Base-by-base conservation (phyloP, 2,113 vertebrate species). In the Paramormyrops kingsleyae region DNA sequence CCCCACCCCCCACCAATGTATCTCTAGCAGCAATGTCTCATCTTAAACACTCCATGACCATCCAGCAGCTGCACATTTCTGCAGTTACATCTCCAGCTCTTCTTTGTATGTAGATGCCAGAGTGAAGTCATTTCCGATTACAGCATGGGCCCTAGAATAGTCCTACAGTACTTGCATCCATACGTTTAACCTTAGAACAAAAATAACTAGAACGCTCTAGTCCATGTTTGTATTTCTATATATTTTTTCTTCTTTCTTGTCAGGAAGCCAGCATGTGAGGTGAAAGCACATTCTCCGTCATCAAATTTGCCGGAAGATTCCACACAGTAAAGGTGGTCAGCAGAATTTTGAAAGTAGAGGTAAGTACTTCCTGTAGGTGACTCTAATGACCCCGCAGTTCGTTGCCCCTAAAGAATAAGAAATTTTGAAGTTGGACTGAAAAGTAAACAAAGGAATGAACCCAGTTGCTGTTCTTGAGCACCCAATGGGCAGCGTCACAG, bases 191-290 rank as follows among this genome's bases (percentile, higher is more conserved):
- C 92, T 92, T 93, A 96, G 95, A 95, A 95, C 94, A 94, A 95
- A 92, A 95, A 92, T 92, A 93, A 93, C 95, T 95, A 96, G 94
- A 95, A 95, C 93, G 95, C 95, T 94, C 83, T 27, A 93, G 46
- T 53, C 35, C 27, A 1, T 27, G 50, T 56, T 87, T 52, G 49
- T 50, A 31, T 87, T 87, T 87, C 42, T 47, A 50, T 2, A 85
- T 19, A 21, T 87, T 35, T 87, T 87, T 4, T 56, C 31, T 52
- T n/a, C 2, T 47, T 21, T 42, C 19, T 47, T 39, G 70, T 39
- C 70, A 77, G 70, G 31, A 77, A 77, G 10, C 70, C 70, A 77
- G 70, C 70, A 6, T 35, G 70, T 39, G 70, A 77, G 70, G 27
- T 35, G 10, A 35, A 70, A 70, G 66, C 66, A 74, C 66, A 74